These are phyloP conservation scores for Hydra vulgaris DNA, from an alignment of 30 jellyfish, hydroid and myxozoan genomes.

Conservation along the genomic window DNA sequence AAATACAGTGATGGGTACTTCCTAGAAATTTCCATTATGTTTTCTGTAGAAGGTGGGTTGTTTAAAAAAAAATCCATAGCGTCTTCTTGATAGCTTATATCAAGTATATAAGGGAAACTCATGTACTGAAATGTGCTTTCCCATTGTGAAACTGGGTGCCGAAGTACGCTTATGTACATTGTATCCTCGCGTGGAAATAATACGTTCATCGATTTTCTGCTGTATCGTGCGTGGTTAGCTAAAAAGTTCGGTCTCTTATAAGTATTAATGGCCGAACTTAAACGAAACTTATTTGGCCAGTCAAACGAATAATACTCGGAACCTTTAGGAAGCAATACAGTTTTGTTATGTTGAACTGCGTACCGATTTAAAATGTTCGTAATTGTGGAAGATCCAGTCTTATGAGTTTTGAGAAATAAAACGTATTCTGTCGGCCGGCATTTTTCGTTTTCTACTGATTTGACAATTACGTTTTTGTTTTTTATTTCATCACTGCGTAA, in stretches of 20 bases:
- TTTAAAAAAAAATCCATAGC: constrained; percentile 71
- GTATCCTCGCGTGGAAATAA: constrained; percentile 73
- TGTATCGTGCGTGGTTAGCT: constrained; percentile 97
- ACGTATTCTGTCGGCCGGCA: constrained; percentile 65
- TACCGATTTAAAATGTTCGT: constrained; percentile 83
- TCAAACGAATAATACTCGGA: constrained; percentile 54
- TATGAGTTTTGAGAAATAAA: constrained; percentile 82
- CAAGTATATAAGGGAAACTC: constrained; percentile 79
- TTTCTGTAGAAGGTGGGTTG: constrained; percentile 59
- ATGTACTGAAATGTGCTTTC: constrained; percentile 85
- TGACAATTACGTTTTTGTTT: neutral
- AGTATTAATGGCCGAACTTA: constrained; percentile 39
- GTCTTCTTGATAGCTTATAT: constrained; percentile 51
- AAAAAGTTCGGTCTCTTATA: constrained; percentile 59
- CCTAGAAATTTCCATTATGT: constrained; percentile 45
- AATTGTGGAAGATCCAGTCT: constrained; percentile 90
- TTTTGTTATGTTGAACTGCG: constrained; percentile 79
- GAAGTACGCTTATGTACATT: constrained; percentile 55
- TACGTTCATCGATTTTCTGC: constrained; percentile 70
- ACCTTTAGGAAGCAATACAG: constrained; percentile 66
- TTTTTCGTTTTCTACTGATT: neutral
- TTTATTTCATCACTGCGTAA: neutral
- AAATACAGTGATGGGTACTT: constrained; percentile 66
- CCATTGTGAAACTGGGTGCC: constrained; percentile 96
- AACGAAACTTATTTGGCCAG: constrained; percentile 92